Evolutionary conservation across 2,888 invertebrate species (phyloP), one percentile per base, ranked within the genome.

Genomic region (Morpho deidamia): DNA sequence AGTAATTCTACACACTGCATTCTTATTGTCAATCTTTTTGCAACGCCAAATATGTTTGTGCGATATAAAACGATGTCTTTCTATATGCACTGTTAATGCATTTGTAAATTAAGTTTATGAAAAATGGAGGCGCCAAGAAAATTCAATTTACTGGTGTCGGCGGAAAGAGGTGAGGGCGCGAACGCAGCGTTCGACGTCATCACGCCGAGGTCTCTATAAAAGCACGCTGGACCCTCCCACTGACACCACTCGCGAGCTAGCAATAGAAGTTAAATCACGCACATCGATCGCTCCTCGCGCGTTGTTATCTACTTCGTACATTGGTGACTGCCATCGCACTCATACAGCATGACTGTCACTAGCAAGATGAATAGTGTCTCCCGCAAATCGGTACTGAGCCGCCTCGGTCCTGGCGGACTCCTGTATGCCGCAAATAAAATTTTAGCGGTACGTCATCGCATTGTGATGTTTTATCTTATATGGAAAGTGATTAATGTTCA

Each of bases 341-440:
- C 79, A 78, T 73, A 66, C 76, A 67, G 63, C 65, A 90, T 90
- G 90, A 90, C 90, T 54, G 90, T 90, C 68, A 77, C 84, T 69
- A 90, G 90, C 78, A 89, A 89, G 74, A 87, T 90, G 87, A 90
- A 89, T 75, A 88, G 86, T 74, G 88, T 90, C 60, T 87, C 89
- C 72, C 87, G 89, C 74, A 88, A 83, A 68, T 84, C 88, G 60
- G 71, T 85, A 71, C 76, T 88, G 68, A 80, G 81, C 66, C 89
- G 88, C 53, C 76, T 90, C 68, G 88, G 89, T 67, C 89, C 90
- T 53, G 90, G 90, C 56, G 88, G 88, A 44, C 77, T 90, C 32
- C 81, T 86, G 56, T 89, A 89, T 69, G 85, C 88, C 70, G 87
- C 88, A 65, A 83, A 88, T 71, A 90, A 87, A 77, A 83, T 89